A percentile compares a stretch with the other conserved stretches of the same genome.
phyloP scores from a whole-genome alignment of 2,797 vertebrate genomes.

The Cephalopachus bancanus region DNA sequence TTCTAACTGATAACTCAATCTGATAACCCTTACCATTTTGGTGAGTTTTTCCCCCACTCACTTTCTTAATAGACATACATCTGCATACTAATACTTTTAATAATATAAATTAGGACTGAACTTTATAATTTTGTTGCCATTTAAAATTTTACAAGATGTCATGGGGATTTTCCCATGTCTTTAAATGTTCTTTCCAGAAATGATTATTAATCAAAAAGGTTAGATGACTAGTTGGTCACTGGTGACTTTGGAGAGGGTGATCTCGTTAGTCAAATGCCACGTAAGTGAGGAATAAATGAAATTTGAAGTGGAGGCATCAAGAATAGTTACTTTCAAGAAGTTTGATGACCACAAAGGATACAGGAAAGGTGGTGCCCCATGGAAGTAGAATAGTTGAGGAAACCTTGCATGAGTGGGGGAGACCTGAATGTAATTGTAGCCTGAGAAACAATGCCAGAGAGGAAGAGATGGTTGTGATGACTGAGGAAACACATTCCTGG shows the following conservation, averaged over 20 bases:
- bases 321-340: background rate
- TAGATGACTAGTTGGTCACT: background rate
- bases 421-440: background rate
- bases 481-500: background rate
- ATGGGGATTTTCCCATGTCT: background rate
- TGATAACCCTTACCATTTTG: background rate
- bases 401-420: background rate
- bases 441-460: background rate
- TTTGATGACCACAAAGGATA: background rate
- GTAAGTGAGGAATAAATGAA: background rate
- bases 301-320: background rate
- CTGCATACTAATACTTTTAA: background rate
- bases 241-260: background rate
- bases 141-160: background rate
- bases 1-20: background rate
- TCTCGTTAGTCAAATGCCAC: background rate
- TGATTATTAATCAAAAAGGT: background rate
- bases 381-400: background rate
- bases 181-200: slow-evolving; percentile 1
- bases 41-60: background rate
- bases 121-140: slow-evolving; percentile 16
- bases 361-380: background rate
- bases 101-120: background rate
- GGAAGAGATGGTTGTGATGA: background rate
- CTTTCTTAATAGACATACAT: background rate